These are phyloP conservation scores for Tribolium madens DNA, from an alignment of 1,140 invertebrate species.

Conservation along the genomic window DNA sequence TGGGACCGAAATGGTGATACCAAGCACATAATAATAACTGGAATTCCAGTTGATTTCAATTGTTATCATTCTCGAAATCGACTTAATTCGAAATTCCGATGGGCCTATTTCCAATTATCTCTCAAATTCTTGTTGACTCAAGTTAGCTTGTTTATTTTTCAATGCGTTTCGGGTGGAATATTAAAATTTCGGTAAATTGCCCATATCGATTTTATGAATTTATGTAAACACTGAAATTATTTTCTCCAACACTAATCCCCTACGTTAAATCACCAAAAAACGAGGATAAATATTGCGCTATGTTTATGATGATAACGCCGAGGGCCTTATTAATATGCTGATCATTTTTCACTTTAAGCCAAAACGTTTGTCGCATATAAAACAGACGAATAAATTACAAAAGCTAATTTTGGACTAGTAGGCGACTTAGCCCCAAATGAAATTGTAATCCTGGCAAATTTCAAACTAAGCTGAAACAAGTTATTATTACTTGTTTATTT, in stretches of 20 bases:
- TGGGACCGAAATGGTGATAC: neutral
- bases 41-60: slow-evolving; percentile 1
- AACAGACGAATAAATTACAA: slow-evolving; percentile 23
- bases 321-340: slow-evolving; percentile 26
- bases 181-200: slow-evolving; percentile 12
- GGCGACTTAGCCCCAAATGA: slow-evolving; percentile 16
- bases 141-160: slow-evolving; percentile 20
- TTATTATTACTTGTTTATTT: neutral
- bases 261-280: neutral
- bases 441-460: slow-evolving; percentile 7
- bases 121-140: slow-evolving; percentile 14
- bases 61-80: slow-evolving; percentile 20
- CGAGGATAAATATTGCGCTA: neutral
- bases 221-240: slow-evolving; percentile 12
- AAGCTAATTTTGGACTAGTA: slow-evolving; percentile 29
- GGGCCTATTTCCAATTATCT: slow-evolving; percentile 33
- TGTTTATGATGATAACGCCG: slow-evolving; percentile 11
- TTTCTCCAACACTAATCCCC: neutral
- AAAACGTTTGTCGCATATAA: slow-evolving; percentile 25
- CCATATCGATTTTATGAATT: slow-evolving; percentile 8
- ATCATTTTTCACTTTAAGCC: slow-evolving; percentile 35
- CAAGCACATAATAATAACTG: slow-evolving; percentile 10
- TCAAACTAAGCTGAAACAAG: neutral
- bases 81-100: slow-evolving; percentile 14
- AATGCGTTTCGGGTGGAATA: neutral